Percentiles rank a stretch among this genome's conserved stretches.
Conservation (phyloP, 1,140 invertebrate species). For the Piezodorus guildinii region DNA sequence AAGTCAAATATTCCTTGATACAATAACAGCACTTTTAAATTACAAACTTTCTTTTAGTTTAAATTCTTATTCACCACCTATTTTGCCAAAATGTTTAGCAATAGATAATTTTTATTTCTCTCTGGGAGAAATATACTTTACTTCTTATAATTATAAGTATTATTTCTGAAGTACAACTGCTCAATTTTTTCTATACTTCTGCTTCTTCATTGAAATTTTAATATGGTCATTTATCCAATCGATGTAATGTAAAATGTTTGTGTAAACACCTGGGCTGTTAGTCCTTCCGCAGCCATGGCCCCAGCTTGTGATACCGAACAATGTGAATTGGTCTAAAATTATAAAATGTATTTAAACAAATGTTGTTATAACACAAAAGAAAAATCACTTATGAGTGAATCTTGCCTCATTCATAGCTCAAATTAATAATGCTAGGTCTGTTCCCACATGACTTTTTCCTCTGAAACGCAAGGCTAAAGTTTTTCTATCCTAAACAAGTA, state of each 20-base stretch:
- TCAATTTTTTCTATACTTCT: not conserved
- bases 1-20: no score
- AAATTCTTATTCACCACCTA: no score
- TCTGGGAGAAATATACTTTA: not conserved
- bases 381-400: no score
- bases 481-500: no score
- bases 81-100: not conserved
- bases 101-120: not conserved
- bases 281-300: conserved; percentile 52
- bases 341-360: no score
- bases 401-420: no score
- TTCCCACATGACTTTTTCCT: no score
- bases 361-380: no score
- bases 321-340: conserved; percentile 29
- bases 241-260: conserved; percentile 45
- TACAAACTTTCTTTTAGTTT: no score
- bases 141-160: not conserved
- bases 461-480: no score
- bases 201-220: conserved; percentile 11
- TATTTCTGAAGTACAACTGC: not conserved
- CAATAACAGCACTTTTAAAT: no score
- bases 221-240: conserved; percentile 50
- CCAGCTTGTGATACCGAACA: conserved; percentile 55
- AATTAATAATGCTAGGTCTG: no score
- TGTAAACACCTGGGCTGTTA: conserved; percentile 59